phyloP scores from a whole-genome alignment of 2,113 vertebrate species.

The Hypomesus transpacificus region DNA sequence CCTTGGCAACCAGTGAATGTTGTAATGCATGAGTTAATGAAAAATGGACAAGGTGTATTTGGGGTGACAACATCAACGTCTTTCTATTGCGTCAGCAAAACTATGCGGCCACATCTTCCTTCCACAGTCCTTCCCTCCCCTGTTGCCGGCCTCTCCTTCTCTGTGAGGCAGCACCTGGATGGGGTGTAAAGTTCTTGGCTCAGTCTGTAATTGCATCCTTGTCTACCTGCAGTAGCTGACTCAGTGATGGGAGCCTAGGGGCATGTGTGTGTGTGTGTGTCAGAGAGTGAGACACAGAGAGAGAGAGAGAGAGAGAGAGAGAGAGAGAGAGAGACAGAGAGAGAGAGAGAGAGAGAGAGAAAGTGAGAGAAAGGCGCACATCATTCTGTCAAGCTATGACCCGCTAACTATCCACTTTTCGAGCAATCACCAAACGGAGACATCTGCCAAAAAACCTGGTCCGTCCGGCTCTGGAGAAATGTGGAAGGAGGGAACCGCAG shows the following conservation, averaged over 20 bases:
- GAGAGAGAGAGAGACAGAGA: too few relatives aligned
- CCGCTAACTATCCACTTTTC: slow-evolving; percentile 22
- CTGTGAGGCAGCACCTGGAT: slow-evolving; percentile 43
- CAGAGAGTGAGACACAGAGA: slow-evolving; percentile 4
- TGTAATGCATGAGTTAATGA: slow-evolving; percentile 43
- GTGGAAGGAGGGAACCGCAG: slow-evolving; percentile 17
- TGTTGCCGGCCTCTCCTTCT: background rate
- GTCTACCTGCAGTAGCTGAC: slow-evolving; percentile 55
- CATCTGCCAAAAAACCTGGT: slow-evolving; percentile 38
- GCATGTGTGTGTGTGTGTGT: slow-evolving; percentile 10
- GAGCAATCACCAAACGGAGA: slow-evolving; percentile 38
- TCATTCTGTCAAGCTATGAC: slow-evolving; percentile 44
- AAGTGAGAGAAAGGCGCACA: slow-evolving; percentile 17
- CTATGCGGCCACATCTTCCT: too few relatives aligned
- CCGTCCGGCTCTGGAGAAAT: background rate
- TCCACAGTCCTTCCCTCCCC: too few relatives aligned
- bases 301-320: too few relatives aligned
- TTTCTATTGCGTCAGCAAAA: background rate
- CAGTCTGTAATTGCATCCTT: slow-evolving; percentile 48
- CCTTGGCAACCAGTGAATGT: slow-evolving; percentile 56
- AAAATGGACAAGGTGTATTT: slow-evolving; percentile 30
- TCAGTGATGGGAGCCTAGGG: slow-evolving; percentile 55
- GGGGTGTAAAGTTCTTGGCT: slow-evolving; percentile 21
- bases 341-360: background rate
- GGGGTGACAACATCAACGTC: slow-evolving; percentile 24